Evolutionary conservation across 2,797 vertebrate species (phyloP).

Genomic region (Enteromius radiatus): DNA sequence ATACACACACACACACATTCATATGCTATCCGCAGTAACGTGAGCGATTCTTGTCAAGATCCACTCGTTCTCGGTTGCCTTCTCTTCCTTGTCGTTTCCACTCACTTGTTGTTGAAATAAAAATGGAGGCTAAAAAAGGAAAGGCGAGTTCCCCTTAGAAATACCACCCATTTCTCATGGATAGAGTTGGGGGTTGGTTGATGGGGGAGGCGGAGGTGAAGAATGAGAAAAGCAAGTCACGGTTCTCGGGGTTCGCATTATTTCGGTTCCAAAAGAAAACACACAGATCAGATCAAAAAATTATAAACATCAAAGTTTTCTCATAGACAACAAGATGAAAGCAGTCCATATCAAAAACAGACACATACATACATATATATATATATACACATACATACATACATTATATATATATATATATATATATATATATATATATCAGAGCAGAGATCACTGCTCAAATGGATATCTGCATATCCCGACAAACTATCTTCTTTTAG

Average conservation of each 20-base stretch:
- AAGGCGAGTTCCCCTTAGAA: conserved; percentile 79
- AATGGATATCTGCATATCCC: conserved; percentile 8
- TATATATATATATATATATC: not conserved
- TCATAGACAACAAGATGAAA: not conserved
- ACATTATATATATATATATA: no score
- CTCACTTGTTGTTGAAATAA: conserved; percentile 73
- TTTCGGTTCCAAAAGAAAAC: conserved; percentile 53
- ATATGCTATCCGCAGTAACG: not conserved
- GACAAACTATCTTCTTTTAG: conserved; percentile 9
- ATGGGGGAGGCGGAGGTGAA: conserved; percentile 69
- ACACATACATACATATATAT: not conserved
- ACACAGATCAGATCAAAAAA: conserved; percentile 21
- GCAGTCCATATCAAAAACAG: not conserved
- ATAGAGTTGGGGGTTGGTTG: conserved; percentile 76
- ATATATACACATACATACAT: no score
- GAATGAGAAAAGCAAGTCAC: conserved; percentile 78
- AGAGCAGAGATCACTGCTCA: not conserved
- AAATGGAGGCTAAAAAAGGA: conserved; percentile 83
- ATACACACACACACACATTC: not conserved
- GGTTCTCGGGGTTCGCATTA: conserved; percentile 67
- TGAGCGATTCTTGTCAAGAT: not conserved
- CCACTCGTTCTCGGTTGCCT: conserved; percentile 44
- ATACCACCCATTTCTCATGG: conserved; percentile 79
- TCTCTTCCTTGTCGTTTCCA: conserved; percentile 57
- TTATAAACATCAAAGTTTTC: conserved; percentile 9